phyloP scores from a whole-genome alignment of 2,888 invertebrate species.

The Lochmaea crataegi region DNA sequence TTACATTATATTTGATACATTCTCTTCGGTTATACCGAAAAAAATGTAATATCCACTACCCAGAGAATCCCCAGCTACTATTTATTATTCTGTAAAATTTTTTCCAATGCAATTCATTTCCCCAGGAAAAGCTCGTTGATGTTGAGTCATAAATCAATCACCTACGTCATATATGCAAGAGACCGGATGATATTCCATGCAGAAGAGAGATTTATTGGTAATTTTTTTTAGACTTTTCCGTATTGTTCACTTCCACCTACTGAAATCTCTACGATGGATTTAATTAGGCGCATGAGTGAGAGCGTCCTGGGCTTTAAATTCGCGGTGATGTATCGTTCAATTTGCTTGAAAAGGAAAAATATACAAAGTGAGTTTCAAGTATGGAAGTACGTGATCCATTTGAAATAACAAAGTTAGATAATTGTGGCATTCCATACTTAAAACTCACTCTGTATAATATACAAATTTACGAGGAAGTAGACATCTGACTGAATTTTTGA shows the following conservation, averaged over 20 bases:
- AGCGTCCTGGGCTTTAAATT: background rate
- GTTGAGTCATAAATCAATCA: slow-evolving; percentile 12
- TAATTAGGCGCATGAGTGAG: background rate
- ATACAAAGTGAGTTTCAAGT: too few species aligned
- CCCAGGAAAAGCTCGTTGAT: background rate
- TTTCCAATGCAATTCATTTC: background rate
- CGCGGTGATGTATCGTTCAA: background rate
- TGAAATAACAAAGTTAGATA: slow-evolving; percentile 8
- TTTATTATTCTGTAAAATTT: background rate
- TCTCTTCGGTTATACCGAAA: background rate
- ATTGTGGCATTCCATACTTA: too few species aligned
- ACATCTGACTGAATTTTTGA: too few species aligned
- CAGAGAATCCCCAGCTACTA: background rate
- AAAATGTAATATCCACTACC: background rate
- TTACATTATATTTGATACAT: background rate
- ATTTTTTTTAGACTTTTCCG: background rate
- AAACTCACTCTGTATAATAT: too few species aligned
- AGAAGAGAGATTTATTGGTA: background rate
- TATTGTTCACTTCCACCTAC: background rate
- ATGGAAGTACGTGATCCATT: background rate
- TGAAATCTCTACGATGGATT: background rate
- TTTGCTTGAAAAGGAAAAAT: background rate
- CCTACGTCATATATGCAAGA: background rate
- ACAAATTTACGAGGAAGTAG: too few species aligned
- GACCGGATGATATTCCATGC: background rate